A percentile compares a stretch with the other conserved stretches of the same genome.
These are phyloP conservation scores for Petrosia ficiformis DNA, from an alignment of 37 sponge, comb jelly and placozoan species.

Conservation along the genomic window DNA sequence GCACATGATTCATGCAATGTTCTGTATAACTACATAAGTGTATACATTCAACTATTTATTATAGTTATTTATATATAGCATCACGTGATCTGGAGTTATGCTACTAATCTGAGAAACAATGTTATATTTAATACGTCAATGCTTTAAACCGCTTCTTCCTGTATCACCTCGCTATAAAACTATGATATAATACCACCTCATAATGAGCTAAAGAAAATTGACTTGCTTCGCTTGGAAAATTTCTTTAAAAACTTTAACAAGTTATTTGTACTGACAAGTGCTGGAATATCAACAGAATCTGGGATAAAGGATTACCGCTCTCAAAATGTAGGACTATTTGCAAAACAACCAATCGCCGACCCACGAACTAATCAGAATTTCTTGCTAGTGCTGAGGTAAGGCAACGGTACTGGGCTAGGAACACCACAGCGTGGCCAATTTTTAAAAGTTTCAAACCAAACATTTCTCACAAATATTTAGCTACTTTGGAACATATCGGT, in stretches of 20 bases:
- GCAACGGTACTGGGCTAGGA: slow-evolving; percentile 95
- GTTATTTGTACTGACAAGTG: slow-evolving; percentile 89
- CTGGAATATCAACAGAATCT: slow-evolving; percentile 94
- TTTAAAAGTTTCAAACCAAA: slow-evolving; percentile 82
- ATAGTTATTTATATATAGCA: too few species aligned
- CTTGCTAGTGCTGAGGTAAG: slow-evolving; percentile 53
- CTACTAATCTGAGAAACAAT: too few species aligned
- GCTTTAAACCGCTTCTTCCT: too few species aligned
- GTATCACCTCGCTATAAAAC: too few species aligned
- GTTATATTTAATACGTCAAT: too few species aligned
- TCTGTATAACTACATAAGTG: too few species aligned
- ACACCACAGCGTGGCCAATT: slow-evolving; percentile 75
- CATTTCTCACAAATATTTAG: slow-evolving; percentile 68
- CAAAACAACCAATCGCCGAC: slow-evolving; percentile 68
- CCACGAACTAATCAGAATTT: slow-evolving; percentile 80
- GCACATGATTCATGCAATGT: too few species aligned
- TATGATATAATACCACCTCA: too few species aligned
- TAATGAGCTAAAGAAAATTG: background rate
- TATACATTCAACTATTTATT: slow-evolving; percentile 58
- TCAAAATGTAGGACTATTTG: slow-evolving; percentile 92
- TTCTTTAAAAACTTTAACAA: slow-evolving; percentile 52
- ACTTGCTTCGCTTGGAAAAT: slow-evolving; percentile 35
- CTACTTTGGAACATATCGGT: slow-evolving; percentile 67
- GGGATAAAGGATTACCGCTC: slow-evolving; percentile 97
- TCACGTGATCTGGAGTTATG: too few species aligned